Conservation (phyloP, 1,140 invertebrate genomes). For the Globodera rostochiensis region DNA sequence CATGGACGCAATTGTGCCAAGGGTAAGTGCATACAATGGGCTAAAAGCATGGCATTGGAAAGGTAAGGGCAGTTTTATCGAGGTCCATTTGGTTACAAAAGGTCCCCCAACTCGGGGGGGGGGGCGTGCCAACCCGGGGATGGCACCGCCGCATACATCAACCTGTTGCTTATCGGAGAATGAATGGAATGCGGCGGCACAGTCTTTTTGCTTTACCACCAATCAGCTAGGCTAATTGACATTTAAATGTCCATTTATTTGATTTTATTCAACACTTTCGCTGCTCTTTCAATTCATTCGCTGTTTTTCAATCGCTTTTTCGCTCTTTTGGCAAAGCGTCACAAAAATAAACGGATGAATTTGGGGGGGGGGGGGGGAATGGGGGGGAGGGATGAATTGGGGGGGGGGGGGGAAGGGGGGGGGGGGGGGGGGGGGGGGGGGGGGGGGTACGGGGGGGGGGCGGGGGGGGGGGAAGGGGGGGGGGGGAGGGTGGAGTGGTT, state of each 20-base stretch:
- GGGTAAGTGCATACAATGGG: constrained; percentile 43
- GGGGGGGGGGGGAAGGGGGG: no score
- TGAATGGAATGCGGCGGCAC: no score
- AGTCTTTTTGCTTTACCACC: no score
- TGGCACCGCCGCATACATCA: neutral
- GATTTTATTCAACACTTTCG: neutral
- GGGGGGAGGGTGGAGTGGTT: no score
- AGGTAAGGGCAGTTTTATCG: neutral
- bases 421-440: no score
- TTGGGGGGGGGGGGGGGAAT: no score
- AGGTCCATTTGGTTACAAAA: neutral
- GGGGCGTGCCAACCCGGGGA: neutral
- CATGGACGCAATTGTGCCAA: constrained; percentile 64
- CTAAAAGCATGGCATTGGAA: neutral
- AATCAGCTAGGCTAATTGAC: no score
- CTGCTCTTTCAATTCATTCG: neutral
- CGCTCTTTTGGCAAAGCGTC: constrained; percentile 15
- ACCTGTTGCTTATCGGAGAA: no score
- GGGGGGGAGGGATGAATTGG: no score
- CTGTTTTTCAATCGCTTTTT: neutral
- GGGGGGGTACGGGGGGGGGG: no score
- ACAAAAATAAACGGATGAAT: neutral
- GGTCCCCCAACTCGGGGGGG: no score
- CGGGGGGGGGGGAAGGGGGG: no score
- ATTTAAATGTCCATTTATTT: neutral